Evolutionary conservation across 2,113 vertebrate species (phyloP).

Genomic region (Coptodon rendalli): DNA sequence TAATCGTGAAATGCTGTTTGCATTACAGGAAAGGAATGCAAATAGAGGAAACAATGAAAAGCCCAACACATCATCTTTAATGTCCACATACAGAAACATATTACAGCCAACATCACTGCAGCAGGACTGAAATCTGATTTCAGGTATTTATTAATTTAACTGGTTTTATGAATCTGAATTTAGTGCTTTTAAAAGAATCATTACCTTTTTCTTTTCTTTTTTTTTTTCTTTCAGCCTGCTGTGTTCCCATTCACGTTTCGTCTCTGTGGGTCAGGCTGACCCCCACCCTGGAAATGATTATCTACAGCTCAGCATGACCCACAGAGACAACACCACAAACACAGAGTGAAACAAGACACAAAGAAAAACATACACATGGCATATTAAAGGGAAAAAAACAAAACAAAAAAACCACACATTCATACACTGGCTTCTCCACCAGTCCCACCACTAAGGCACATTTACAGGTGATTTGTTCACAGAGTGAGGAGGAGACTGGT

Average conservation of each 20-base stretch:
- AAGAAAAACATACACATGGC: neutral
- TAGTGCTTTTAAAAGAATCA: neutral
- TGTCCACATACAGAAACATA: neutral
- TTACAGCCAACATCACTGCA: neutral
- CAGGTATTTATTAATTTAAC: neutral
- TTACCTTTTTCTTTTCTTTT: neutral
- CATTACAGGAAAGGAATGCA: neutral
- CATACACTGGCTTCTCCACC: neutral
- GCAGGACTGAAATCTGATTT: neutral
- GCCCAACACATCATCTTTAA: neutral
- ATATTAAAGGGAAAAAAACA: neutral
- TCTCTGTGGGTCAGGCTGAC: neutral
- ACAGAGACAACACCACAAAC: neutral
- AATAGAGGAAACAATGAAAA: neutral
- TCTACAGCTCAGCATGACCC: neutral
- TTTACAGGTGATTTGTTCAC: neutral
- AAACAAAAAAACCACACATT: neutral
- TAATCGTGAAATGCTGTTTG: neutral
- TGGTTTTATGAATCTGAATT: neutral
- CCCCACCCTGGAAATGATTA: neutral
- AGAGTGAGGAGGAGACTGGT: neutral
- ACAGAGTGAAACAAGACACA: neutral
- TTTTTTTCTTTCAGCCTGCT: neutral
- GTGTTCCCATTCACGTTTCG: neutral
- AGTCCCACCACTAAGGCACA: conserved; percentile 26